Conservation (phyloP, 1,140 invertebrate species). For the Drosophila melanogaster region Release_6_plus_ISO1_MT NC_004354.4:14394001-14394500, state of each 20-base stretch:
- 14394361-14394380: constrained; percentile 31
- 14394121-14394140: constrained; percentile 5
- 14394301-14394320: constrained; percentile 45
- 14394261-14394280: constrained; percentile 45
- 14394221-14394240: neutral
- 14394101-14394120: constrained; percentile 33
- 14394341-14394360: constrained; percentile 44
- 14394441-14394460: neutral
- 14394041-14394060: constrained; percentile 74
- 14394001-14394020: neutral
- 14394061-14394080: constrained; percentile 27
- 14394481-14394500: constrained; percentile 16
- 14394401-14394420: constrained; percentile 47
- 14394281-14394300: constrained; percentile 56
- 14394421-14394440: constrained; percentile 47
- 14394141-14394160: constrained; percentile 47
- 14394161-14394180: constrained; percentile 72
- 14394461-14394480: neutral
- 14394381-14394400: constrained; percentile 43
- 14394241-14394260: neutral
- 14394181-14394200: constrained; percentile 77
- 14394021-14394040: constrained; percentile 52
- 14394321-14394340: constrained; percentile 35
- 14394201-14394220: constrained; percentile 63
- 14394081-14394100: constrained; percentile 51